These are phyloP conservation scores for Drosophila greeni DNA, from an alignment of 2,888 invertebrate species.

Conservation along the genomic window DNA sequence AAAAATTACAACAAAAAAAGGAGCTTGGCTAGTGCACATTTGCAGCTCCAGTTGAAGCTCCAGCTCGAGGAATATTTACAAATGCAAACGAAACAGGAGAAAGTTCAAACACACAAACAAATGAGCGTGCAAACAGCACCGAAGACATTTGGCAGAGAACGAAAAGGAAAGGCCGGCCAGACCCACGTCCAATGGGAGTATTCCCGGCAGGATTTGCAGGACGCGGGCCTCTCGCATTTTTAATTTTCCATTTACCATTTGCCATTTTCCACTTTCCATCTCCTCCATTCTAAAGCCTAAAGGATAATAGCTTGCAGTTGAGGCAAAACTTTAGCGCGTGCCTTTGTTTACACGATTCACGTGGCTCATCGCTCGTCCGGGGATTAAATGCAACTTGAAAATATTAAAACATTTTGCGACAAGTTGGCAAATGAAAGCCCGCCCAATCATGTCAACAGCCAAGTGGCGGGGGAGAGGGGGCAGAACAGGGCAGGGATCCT, in stretches of 20 bases:
- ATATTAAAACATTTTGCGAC: constrained; percentile 75
- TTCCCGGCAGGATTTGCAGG: constrained; percentile 39
- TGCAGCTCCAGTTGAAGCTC: constrained; percentile 31
- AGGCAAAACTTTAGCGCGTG: constrained; percentile 56
- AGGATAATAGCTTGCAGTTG: constrained; percentile 38
- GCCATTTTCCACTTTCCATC: constrained; percentile 8
- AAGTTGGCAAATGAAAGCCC: constrained; percentile 74
- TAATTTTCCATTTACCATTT: constrained; percentile 58
- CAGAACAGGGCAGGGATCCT: neutral
- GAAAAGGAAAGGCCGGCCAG: constrained; percentile 32
- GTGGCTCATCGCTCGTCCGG: constrained; percentile 57
- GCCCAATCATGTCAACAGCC: constrained; percentile 72
- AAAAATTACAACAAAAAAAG: constrained; percentile 53
- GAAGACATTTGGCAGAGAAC: constrained; percentile 44
- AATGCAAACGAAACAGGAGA: constrained; percentile 78
- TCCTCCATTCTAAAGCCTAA: constrained; percentile 26
- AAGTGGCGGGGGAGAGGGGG: constrained; percentile 43
- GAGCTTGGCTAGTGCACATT: constrained; percentile 31
- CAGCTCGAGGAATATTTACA: constrained; percentile 71
- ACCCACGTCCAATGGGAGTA: neutral
- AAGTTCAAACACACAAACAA: constrained; percentile 78
- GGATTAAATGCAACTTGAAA: constrained; percentile 74
- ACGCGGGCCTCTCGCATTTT: constrained; percentile 43
- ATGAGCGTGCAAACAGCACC: constrained; percentile 76
- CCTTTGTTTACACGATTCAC: constrained; percentile 67